Conservation (phyloP, 1,140 invertebrate genomes). For the Drosophila ficusphila region DNA sequence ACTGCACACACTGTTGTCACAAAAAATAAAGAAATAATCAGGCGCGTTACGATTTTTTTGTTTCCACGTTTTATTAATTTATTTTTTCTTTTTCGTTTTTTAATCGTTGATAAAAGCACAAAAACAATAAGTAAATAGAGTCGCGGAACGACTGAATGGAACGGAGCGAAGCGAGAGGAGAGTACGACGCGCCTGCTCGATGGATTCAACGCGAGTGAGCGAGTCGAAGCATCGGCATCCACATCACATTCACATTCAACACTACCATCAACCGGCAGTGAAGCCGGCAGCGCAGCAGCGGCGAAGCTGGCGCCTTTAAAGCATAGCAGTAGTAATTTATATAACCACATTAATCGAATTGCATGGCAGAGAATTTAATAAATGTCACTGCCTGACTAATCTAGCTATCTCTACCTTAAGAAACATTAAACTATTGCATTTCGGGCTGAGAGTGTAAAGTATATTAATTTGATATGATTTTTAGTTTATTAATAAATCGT, state of each 20-base stretch:
- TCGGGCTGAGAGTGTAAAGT: no score
- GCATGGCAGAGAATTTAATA: no score
- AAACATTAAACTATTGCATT: no score
- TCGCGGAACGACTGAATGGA: slow-evolving; percentile 40
- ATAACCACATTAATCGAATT: background rate
- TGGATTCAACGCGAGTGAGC: slow-evolving; percentile 77
- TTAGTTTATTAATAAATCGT: no score
- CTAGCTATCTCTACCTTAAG: no score
- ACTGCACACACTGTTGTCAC: slow-evolving; percentile 50
- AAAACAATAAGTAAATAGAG: slow-evolving; percentile 39
- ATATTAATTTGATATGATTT: no score
- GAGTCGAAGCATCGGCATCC: slow-evolving; percentile 50
- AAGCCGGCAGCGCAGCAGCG: slow-evolving; percentile 31
- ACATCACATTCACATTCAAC: slow-evolving; percentile 31
- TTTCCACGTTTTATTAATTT: slow-evolving; percentile 21
- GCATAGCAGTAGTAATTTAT: slow-evolving; percentile 1
- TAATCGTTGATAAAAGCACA: slow-evolving; percentile 27
- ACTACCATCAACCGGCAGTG: slow-evolving; percentile 6
- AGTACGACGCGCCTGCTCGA: slow-evolving; percentile 76
- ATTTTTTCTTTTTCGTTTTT: slow-evolving; percentile 17
- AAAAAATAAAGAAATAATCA: slow-evolving; percentile 50
- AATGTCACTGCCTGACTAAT: no score
- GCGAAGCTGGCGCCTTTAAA: slow-evolving; percentile 10
- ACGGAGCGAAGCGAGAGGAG: slow-evolving; percentile 55
- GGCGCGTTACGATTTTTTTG: slow-evolving; percentile 37